Conservation (phyloP, 1,140 invertebrate genomes). For the Saccostrea glomerata region DNA sequence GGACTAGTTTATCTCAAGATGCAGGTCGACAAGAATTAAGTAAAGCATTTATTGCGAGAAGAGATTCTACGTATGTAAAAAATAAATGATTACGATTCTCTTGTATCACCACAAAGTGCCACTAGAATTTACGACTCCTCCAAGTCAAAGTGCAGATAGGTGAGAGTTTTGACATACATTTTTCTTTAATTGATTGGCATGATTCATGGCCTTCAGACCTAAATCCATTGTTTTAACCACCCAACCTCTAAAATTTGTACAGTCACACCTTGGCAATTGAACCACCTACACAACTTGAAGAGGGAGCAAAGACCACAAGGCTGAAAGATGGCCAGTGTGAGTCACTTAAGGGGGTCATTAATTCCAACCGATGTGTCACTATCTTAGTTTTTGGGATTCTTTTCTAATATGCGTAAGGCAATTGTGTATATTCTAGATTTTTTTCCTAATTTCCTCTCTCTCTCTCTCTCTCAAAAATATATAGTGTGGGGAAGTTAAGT, state of each 20-base stretch:
- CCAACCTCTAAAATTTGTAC: neutral
- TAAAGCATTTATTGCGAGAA: too few relatives aligned
- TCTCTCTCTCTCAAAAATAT: neutral
- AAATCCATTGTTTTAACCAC: slow-evolving; percentile 6
- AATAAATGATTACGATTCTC: too few relatives aligned
- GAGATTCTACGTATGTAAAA: too few relatives aligned
- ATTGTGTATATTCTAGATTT: neutral
- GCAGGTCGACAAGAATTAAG: too few relatives aligned
- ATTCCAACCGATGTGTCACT: too few relatives aligned
- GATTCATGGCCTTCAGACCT: neutral
- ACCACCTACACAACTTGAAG: neutral
- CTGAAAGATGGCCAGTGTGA: neutral
- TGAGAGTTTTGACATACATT: too few relatives aligned
- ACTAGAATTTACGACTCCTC: neutral
- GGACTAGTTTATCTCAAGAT: too few relatives aligned
- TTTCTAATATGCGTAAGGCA: neutral
- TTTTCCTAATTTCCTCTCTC: neutral
- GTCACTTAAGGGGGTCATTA: neutral
- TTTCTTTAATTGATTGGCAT: neutral
- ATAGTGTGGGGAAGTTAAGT: too few relatives aligned
- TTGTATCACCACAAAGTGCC: neutral
- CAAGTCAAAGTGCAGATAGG: neutral
- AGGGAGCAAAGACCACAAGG: neutral
- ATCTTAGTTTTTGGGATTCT: too few relatives aligned
- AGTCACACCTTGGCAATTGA: neutral